Conservation (phyloP, 2,888 invertebrate genomes). For the Nephrocerus scutellatus region DNA sequence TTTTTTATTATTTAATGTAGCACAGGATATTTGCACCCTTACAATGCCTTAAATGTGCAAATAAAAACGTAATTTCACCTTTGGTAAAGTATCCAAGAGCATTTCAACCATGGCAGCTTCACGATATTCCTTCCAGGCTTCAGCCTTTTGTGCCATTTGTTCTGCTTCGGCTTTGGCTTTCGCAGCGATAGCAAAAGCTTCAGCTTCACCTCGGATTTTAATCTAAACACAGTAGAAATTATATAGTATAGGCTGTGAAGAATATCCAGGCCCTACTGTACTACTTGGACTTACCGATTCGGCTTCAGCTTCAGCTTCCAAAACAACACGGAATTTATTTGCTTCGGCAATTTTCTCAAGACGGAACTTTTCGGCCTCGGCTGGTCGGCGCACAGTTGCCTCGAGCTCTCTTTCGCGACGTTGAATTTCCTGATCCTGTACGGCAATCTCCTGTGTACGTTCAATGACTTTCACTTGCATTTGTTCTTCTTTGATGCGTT, state of each 20-base stretch:
- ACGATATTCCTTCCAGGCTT: conserved; percentile 94
- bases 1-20: too few relatives aligned
- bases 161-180: conserved; percentile 95
- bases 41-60: background rate
- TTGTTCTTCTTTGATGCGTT: conserved; percentile 91
- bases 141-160: conserved; percentile 95
- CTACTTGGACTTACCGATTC: conserved; percentile 58
- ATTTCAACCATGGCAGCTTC: conserved; percentile 95
- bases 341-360: conserved; percentile 94
- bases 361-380: conserved; percentile 88
- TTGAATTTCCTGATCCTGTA: conserved; percentile 93
- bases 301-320: conserved; percentile 93
- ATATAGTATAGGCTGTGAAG: background rate
- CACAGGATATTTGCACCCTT: too few relatives aligned
- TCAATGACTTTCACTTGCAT: conserved; percentile 95
- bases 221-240: conserved; percentile 48
- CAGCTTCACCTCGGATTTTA: conserved; percentile 78
- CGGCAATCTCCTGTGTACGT: conserved; percentile 84
- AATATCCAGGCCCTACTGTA: background rate
- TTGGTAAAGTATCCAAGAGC: conserved; percentile 90
- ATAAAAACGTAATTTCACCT: conserved; percentile 54
- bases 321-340: conserved; percentile 74
- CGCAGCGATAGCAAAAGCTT: conserved; percentile 87
- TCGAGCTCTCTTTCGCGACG: conserved; percentile 88
- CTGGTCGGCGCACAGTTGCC: conserved; percentile 86